phyloP scores from a whole-genome alignment of 2,888 invertebrate species.

The Pyralis farinalis region DNA sequence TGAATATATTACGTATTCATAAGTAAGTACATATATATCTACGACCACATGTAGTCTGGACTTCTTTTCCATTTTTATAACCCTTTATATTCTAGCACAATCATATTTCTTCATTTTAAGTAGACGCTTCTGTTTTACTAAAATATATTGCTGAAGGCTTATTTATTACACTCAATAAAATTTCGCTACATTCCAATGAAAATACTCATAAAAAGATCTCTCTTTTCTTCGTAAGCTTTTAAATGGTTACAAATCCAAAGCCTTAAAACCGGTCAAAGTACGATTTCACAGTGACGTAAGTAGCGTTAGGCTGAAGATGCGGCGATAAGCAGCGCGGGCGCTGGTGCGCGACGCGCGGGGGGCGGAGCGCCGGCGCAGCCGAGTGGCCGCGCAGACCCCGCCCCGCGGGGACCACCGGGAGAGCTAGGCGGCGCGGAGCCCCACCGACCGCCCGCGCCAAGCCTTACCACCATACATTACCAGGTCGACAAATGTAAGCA shows the following conservation, averaged over 20 bases:
- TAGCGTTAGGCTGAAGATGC: slow-evolving; percentile 71
- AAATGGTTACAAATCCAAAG: slow-evolving; percentile 34
- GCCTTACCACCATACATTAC: slow-evolving; percentile 35
- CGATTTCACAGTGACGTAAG: slow-evolving; percentile 63
- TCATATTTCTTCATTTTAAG: no score
- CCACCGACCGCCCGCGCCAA: slow-evolving; percentile 26
- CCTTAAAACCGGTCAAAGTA: slow-evolving; percentile 27
- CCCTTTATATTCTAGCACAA: no score
- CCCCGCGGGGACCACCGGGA: slow-evolving; percentile 80
- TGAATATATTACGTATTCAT: no score
- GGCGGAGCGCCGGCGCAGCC: slow-evolving; percentile 53
- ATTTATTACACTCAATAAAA: no score
- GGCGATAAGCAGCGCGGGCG: slow-evolving; percentile 62
- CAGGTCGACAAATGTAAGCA: slow-evolving; percentile 46
- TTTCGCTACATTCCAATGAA: no score
- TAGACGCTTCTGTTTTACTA: no score
- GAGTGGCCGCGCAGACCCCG: slow-evolving; percentile 75
- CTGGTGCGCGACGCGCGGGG: slow-evolving; percentile 37
- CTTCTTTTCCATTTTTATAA: no score
- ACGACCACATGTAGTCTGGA: no score
- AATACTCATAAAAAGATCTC: slow-evolving; percentile 20
- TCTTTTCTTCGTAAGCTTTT: slow-evolving; percentile 29
- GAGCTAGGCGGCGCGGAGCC: slow-evolving; percentile 69
- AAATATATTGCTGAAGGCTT: no score
- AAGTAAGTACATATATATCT: no score